Base-by-base conservation (phyloP, 2,888 invertebrate genomes). In the Megastigmus dorsalis region DNA sequence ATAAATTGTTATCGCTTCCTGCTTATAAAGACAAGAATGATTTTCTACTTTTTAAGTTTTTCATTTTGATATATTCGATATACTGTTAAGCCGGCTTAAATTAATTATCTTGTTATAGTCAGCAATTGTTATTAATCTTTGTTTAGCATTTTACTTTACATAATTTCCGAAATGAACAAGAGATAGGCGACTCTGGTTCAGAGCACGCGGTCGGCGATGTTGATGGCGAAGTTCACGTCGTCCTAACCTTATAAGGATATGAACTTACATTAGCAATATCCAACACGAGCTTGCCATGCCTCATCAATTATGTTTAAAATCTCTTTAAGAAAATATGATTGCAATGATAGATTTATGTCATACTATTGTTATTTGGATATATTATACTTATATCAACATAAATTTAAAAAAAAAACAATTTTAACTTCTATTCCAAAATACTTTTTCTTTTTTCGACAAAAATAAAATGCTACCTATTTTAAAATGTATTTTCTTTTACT, bases 161-260 rank as follows among this genome's bases (percentile, higher is more conserved):
- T 9, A 57, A 36, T 10, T 36, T 60, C 5, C 28, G 5, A 9
- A 15, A 26, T 26, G 15, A 1, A 2, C 4, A 28, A 7, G 7
- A n/a, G 1, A 28, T 6, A 6, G n/a, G 15, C 45, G 20, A 30
- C 2, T 9, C n/a, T 20, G 33, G 7, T 15, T 20, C 5, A 13
- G n/a, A 50, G 41, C 74, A 74, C 48, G 74, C 74, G 67, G 74
- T 67, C 30, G 20, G 15, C 10, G 33, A 55, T 48, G 9, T 30
- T n/a, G 45, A 52, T 38, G 26, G 45, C 30, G 33, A 62, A 15
- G 48, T 52, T 54, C 55, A 28, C 48, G 28, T 54, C 50, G 38
- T 48, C 71, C 73, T 77, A 75, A 77, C 77, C 77, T 75, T 77
- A 76, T 77, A 75, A 72, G 77, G 76, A 75, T 65, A 59, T 63